Evolutionary conservation across 2,888 invertebrate genomes (phyloP).

Genomic region (Phrixothrix hirtus): DNA sequence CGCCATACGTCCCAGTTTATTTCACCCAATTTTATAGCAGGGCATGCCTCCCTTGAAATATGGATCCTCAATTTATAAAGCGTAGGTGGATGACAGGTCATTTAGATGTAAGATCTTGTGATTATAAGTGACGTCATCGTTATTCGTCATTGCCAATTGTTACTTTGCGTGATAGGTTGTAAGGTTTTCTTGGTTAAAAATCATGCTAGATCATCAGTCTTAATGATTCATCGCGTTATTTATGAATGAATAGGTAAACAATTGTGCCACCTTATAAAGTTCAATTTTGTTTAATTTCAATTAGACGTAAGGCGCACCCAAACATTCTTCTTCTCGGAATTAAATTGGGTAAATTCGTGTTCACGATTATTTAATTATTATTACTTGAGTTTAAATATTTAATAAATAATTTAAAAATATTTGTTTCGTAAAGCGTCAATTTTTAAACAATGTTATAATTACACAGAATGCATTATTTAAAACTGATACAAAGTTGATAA

Average conservation of each 20-base stretch:
- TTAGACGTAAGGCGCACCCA: background rate
- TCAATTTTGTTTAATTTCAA: background rate
- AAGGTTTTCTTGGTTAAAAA: slow-evolving; percentile 6
- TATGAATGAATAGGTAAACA: slow-evolving; percentile 16
- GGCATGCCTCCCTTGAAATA: slow-evolving; percentile 8
- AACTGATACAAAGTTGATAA: too few relatives aligned
- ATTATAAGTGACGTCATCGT: slow-evolving; percentile 43
- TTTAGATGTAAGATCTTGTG: slow-evolving; percentile 38
- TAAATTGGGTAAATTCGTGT: too few relatives aligned
- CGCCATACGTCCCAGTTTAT: slow-evolving; percentile 11
- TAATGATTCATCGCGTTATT: slow-evolving; percentile 19
- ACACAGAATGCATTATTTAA: too few relatives aligned
- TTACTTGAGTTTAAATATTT: too few relatives aligned
- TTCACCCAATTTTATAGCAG: slow-evolving; percentile 9
- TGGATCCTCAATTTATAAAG: slow-evolving; percentile 10
- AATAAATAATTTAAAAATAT: too few relatives aligned
- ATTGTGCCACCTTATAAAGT: background rate
- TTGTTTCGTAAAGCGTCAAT: too few relatives aligned
- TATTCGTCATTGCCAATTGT: slow-evolving; percentile 40
- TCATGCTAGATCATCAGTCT: slow-evolving; percentile 13
- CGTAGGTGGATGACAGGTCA: slow-evolving; percentile 37
- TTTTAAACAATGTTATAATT: too few relatives aligned
- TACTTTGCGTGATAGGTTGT: slow-evolving; percentile 32
- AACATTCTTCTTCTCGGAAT: too few relatives aligned
- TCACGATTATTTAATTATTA: too few relatives aligned